These are phyloP conservation scores for Tachyglossus aculeatus DNA, from an alignment of 2,797 vertebrate species.

Conservation along the genomic window DNA sequence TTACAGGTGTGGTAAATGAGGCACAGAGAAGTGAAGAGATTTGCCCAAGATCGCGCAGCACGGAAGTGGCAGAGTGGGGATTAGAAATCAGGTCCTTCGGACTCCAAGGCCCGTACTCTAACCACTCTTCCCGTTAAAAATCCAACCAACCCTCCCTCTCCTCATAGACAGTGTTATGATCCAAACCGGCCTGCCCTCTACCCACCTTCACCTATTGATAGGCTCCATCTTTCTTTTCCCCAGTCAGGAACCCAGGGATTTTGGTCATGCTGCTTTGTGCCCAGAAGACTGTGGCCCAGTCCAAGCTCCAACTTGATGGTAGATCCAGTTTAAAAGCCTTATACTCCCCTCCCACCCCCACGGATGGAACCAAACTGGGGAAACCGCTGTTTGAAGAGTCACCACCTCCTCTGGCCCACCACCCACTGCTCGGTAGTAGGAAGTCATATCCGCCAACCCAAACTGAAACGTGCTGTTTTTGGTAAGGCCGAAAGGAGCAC, in stretches of 20 bases:
- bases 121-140: too few relatives aligned
- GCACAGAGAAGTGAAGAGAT: too few relatives aligned
- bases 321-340: neutral
- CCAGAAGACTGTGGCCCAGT: neutral
- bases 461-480: neutral
- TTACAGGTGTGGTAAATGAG: too few relatives aligned
- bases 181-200: too few relatives aligned
- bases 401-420: conserved; percentile 28
- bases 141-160: too few relatives aligned
- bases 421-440: conserved; percentile 45
- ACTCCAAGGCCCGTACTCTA: too few relatives aligned
- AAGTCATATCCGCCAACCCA: neutral
- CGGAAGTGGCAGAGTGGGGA: too few relatives aligned
- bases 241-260: neutral
- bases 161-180: too few relatives aligned
- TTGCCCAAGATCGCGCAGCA: too few relatives aligned
- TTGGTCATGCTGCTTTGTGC: conserved; percentile 2
- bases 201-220: too few relatives aligned
- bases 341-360: rapidly evolving
- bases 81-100: too few relatives aligned
- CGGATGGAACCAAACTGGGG: neutral
- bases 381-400: conserved; percentile 22
- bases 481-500: neutral
- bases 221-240: neutral
- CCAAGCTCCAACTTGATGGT: neutral